A percentile compares a stretch with the other conserved stretches of the same genome.
Evolutionary conservation across 2,888 invertebrate genomes (phyloP).

Genomic region (Nymphalis polychloros): DNA sequence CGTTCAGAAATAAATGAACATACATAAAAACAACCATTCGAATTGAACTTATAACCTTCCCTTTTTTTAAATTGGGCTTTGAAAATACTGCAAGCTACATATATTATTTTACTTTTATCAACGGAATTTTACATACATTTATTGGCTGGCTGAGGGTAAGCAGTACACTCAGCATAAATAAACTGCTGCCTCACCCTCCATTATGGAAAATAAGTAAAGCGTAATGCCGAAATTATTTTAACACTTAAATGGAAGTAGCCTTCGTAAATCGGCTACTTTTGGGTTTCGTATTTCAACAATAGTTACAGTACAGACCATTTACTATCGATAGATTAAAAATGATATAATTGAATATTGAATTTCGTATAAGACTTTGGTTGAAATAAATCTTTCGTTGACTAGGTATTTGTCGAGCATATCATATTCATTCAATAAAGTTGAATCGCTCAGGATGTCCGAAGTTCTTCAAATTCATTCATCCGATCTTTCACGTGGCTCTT

Average conservation of each 20-base stretch:
- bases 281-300: slow-evolving; percentile 54
- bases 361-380: slow-evolving; percentile 14
- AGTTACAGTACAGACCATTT: slow-evolving; percentile 51
- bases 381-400: slow-evolving; percentile 16
- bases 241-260: slow-evolving; percentile 67
- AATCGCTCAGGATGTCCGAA: not conserved
- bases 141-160: not conserved
- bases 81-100: no score
- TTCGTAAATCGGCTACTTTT: slow-evolving; percentile 60
- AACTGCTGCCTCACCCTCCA: slow-evolving; percentile 63
- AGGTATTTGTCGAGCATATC: not conserved
- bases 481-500: not conserved
- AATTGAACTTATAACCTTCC: no score
- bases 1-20: no score
- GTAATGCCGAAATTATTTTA: slow-evolving; percentile 71
- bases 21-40: no score
- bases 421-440: not conserved
- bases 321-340: slow-evolving; percentile 43
- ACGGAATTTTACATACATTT: slow-evolving; percentile 1
- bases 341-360: slow-evolving; percentile 9
- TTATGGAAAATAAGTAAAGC: slow-evolving; percentile 74
- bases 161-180: slow-evolving; percentile 39
- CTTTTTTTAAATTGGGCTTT: no score
- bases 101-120: not conserved
- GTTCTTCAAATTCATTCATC: not conserved